These are phyloP conservation scores for Procambarus virginalis DNA, from an alignment of 1,140 invertebrate genomes.

Conservation along the genomic window DNA sequence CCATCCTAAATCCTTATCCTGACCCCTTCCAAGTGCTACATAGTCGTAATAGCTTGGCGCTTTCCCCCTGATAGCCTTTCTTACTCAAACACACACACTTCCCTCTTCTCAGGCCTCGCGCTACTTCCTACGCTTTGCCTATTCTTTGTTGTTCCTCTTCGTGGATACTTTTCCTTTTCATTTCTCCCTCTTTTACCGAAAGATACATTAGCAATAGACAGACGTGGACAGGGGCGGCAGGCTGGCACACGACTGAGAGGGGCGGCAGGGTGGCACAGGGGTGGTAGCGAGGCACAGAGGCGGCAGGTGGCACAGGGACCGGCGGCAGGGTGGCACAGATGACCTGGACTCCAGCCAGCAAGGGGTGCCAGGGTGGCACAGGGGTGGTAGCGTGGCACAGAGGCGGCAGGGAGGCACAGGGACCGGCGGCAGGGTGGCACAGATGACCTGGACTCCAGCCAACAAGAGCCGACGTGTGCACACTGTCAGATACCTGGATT, in stretches of 20 bases:
- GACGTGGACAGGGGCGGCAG: no score
- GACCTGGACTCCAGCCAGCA: not conserved
- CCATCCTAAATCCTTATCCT: no score
- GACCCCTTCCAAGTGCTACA: no score
- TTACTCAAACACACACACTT: not conserved
- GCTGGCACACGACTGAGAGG: no score
- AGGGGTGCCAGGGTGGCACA: not conserved
- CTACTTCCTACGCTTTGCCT: not conserved
- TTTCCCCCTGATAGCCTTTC: not conserved
- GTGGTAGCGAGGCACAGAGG: no score
- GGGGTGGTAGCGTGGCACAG: no score
- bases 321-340: not conserved
- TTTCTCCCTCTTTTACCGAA: not conserved
- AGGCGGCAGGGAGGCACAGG: not conserved
- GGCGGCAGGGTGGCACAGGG: not conserved
- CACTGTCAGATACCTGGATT: not conserved
- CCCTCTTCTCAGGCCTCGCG: not conserved
- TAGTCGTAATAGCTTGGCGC: no score
- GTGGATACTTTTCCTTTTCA: not conserved
- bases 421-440: not conserved
- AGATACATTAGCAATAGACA: not conserved
- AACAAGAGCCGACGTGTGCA: not conserved
- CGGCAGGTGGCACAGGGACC: not conserved
- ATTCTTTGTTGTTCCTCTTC: not conserved
- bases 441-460: not conserved